Percentiles rank a stretch among this genome's conserved stretches.
Evolutionary conservation across 2,797 vertebrate genomes (phyloP).

Genomic region (Macrochelys suwanniensis): DNA sequence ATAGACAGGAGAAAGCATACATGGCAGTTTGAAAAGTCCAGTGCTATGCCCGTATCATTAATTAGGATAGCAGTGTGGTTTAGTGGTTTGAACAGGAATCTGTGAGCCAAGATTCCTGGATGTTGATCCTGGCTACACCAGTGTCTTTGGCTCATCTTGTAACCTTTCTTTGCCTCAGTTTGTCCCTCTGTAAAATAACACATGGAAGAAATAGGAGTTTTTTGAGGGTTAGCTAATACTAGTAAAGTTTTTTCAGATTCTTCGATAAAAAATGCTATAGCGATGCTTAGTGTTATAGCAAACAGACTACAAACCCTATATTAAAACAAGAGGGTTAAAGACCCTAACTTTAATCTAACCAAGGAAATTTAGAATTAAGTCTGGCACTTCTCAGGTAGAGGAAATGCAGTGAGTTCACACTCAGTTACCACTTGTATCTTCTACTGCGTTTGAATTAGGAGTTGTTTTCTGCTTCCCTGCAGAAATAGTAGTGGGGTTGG

Average conservation of each 20-base stretch:
- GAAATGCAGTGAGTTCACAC: neutral
- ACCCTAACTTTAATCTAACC: neutral
- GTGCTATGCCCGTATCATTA: neutral
- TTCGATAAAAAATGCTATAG: neutral
- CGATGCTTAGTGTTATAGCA: fast-evolving
- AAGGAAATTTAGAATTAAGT: neutral
- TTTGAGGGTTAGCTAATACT: neutral
- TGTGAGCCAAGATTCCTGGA: neutral
- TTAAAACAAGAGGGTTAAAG: neutral
- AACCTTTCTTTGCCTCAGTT: neutral
- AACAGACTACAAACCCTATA: neutral
- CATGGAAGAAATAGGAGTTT: neutral
- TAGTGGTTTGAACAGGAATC: neutral
- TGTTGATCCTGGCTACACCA: neutral
- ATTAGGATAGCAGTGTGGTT: neutral
- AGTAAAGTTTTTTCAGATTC: neutral
- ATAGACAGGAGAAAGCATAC: neutral
- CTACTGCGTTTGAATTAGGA: neutral
- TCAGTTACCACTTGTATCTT: neutral
- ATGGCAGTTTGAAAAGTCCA: neutral
- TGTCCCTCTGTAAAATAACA: neutral
- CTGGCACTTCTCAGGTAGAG: neutral
- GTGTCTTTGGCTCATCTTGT: neutral
- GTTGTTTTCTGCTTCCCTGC: neutral
- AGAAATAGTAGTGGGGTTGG: neutral